Conservation (phyloP, 2,888 invertebrate genomes). For the Thumatha senex region DNA sequence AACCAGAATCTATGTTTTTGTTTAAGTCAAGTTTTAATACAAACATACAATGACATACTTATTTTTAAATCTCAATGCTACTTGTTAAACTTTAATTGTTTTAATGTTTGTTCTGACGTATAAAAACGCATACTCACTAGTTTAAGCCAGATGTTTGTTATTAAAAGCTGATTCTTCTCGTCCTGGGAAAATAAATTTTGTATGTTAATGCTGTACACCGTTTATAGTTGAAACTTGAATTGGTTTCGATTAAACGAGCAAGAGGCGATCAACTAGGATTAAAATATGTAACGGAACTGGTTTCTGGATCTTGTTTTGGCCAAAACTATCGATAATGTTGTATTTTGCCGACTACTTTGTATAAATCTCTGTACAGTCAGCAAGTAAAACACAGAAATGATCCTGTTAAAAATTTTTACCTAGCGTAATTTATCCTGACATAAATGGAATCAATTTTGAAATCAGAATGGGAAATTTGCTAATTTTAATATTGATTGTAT, state of each 20-base stretch:
- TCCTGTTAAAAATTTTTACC: no score
- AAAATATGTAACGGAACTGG: constrained; percentile 28
- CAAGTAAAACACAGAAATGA: neutral
- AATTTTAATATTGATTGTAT: no score
- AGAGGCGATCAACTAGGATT: constrained; percentile 27
- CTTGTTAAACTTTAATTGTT: constrained; percentile 4
- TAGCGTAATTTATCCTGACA: no score
- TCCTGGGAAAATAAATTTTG: constrained; percentile 86
- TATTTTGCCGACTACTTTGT: neutral
- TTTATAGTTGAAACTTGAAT: constrained; percentile 23
- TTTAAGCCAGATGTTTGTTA: constrained; percentile 98
- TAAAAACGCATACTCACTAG: constrained; percentile 87
- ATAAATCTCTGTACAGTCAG: neutral
- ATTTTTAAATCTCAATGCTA: constrained; percentile 11
- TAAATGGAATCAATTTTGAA: no score
- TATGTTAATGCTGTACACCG: constrained; percentile 22
- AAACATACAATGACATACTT: no score
- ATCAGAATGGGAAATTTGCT: no score
- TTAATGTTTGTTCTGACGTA: constrained; percentile 10
- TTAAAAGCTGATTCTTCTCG: constrained; percentile 98
- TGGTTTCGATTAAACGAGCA: constrained; percentile 26
- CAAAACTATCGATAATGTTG: constrained; percentile 32
- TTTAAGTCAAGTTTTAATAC: no score
- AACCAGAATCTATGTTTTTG: no score
- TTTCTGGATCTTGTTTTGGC: constrained; percentile 23